Evolutionary conservation across 2,888 invertebrate species (phyloP).

Genomic region (Cheilosia vulpina): DNA sequence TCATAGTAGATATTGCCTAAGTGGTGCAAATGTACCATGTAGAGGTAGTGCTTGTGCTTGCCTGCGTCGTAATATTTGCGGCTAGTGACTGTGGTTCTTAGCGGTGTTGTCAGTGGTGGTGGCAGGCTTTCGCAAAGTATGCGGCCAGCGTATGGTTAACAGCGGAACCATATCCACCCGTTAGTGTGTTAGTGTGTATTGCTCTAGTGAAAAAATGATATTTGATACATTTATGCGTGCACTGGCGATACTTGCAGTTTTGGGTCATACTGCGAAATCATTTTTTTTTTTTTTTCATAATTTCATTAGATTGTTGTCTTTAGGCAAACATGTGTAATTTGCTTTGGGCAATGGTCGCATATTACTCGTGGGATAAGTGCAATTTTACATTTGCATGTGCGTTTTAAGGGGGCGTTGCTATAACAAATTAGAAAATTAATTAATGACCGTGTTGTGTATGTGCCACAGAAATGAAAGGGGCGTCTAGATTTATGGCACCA

Average conservation of each 20-base stretch:
- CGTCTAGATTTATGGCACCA: too few species aligned
- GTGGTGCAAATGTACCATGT: constrained; percentile 3
- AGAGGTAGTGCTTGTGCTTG: background rate
- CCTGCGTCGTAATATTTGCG: constrained; percentile 11
- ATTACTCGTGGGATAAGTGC: too few species aligned
- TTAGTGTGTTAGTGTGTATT: background rate
- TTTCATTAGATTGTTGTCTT: background rate
- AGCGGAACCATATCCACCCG: constrained; percentile 20
- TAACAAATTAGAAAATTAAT: too few species aligned
- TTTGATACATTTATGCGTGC: constrained; percentile 13
- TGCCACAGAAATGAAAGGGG: too few species aligned
- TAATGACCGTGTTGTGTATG: too few species aligned
- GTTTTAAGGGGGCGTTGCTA: too few species aligned
- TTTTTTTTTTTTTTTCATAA: background rate
- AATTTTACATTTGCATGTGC: too few species aligned
- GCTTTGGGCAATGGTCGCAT: background rate
- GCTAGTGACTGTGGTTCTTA: constrained; percentile 28
- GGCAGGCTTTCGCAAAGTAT: background rate
- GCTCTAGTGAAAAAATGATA: constrained; percentile 30
- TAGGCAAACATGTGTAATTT: constrained; percentile 1
- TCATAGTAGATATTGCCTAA: constrained; percentile 14
- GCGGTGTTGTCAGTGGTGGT: background rate
- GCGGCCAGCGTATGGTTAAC: background rate
- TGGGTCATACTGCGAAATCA: background rate
- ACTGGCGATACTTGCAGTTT: constrained; percentile 8